A percentile compares a stretch with the other conserved stretches of the same genome.
These are phyloP conservation scores for Craterocephalus amniculus DNA, from an alignment of 2,797 vertebrate species.

Conservation along the genomic window DNA sequence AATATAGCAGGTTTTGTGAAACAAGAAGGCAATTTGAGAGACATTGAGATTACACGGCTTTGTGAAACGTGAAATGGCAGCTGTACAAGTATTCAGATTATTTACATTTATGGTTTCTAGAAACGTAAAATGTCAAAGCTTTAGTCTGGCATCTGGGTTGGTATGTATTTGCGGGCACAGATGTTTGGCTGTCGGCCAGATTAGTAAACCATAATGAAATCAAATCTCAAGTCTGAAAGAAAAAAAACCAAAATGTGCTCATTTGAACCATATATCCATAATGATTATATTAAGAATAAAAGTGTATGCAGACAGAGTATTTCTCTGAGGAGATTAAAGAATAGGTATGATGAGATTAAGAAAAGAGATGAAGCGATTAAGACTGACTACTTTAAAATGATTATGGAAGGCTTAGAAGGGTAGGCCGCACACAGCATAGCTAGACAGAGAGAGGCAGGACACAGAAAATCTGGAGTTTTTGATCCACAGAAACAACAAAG, in stretches of 20 bases:
- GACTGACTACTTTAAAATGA: slow-evolving; percentile 84
- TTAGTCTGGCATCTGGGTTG: not conserved
- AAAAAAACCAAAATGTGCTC: slow-evolving; percentile 59
- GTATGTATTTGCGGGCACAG: slow-evolving; percentile 28
- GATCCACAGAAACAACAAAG: slow-evolving; percentile 78
- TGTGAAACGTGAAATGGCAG: not conserved
- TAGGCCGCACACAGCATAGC: slow-evolving; percentile 65
- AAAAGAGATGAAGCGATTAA: slow-evolving; percentile 79
- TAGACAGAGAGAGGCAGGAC: slow-evolving; percentile 68
- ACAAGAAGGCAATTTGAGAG: not conserved
- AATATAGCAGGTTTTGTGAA: not conserved
- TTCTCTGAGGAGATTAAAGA: slow-evolving; percentile 80
- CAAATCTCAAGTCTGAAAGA: slow-evolving; percentile 54
- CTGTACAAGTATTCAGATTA: not conserved
- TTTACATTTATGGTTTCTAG: not conserved
- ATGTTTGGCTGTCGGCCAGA: slow-evolving; percentile 68
- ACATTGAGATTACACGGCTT: not conserved
- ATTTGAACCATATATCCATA: slow-evolving; percentile 66
- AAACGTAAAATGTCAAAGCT: slow-evolving; percentile 7
- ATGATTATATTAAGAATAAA: slow-evolving; percentile 71
- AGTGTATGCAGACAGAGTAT: slow-evolving; percentile 65
- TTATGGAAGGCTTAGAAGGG: slow-evolving; percentile 80
- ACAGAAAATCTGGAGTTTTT: slow-evolving; percentile 74
- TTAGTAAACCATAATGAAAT: slow-evolving; percentile 67
- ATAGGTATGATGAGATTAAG: slow-evolving; percentile 84